phyloP scores from a whole-genome alignment of 2,888 invertebrate genomes.

The Drosophila testacea region DNA sequence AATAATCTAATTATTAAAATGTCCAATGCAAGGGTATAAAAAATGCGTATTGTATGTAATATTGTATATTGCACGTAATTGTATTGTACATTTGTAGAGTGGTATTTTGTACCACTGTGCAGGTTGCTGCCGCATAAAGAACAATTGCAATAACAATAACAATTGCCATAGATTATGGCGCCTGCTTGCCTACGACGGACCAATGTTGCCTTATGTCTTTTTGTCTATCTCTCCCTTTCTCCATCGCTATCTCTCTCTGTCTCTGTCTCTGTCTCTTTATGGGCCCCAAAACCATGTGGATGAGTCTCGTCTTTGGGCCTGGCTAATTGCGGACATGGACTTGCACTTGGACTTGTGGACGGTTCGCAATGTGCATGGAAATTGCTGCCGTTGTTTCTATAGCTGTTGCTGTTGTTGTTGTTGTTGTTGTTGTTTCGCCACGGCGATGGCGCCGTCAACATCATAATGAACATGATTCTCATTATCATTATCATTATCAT shows the following conservation, averaged over 20 bases:
- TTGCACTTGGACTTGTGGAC: slow-evolving; percentile 40
- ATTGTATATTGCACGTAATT: not conserved
- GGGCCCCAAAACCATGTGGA: slow-evolving; percentile 4
- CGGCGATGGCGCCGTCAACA: slow-evolving; percentile 24
- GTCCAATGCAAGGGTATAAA: not conserved
- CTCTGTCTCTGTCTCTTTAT: not conserved
- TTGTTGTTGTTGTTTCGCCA: not conserved
- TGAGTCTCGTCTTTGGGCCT: slow-evolving; percentile 7
- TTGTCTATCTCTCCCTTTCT: too few relatives aligned
- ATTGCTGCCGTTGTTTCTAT: slow-evolving; percentile 48
- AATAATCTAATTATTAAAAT: not conserved
- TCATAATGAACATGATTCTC: slow-evolving; percentile 18
- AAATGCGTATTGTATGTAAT: not conserved
- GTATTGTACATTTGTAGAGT: slow-evolving; percentile 16
- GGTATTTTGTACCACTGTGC: slow-evolving; percentile 49
- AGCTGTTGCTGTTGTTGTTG: slow-evolving; percentile 14
- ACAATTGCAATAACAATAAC: slow-evolving; percentile 53
- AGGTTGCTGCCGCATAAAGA: slow-evolving; percentile 22
- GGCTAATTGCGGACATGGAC: slow-evolving; percentile 53
- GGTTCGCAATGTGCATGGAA: slow-evolving; percentile 37
- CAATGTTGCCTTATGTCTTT: slow-evolving; percentile 1
- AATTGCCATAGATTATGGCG: slow-evolving; percentile 62
- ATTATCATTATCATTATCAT: slow-evolving; percentile 22
- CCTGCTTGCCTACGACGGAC: slow-evolving; percentile 30
- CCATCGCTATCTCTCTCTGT: too few relatives aligned